Evolutionary conservation across 2,113 vertebrate genomes (phyloP).

Genomic region (Atlantisia rogersi): DNA sequence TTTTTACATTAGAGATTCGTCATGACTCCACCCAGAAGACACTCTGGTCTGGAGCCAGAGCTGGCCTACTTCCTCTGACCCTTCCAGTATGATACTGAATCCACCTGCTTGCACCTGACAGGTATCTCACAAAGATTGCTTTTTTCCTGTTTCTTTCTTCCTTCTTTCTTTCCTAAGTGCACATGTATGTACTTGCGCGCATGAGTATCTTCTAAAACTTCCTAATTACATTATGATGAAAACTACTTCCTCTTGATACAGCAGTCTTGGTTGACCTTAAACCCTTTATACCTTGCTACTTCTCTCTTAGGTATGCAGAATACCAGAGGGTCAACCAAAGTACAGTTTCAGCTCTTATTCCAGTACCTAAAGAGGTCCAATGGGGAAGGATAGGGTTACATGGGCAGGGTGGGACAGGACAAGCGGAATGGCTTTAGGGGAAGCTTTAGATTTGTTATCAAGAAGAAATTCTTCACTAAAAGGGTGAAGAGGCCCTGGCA

Average conservation of each 20-base stretch:
- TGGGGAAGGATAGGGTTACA: too few species aligned
- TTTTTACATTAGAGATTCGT: not conserved
- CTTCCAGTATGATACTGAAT: not conserved
- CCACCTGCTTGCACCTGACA: not conserved
- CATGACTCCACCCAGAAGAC: not conserved
- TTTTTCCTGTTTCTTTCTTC: not conserved
- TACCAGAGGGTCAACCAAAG: not conserved
- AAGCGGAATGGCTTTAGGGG: too few species aligned
- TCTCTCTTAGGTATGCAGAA: not conserved
- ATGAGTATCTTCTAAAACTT: not conserved
- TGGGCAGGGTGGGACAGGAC: too few species aligned
- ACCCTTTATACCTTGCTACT: not conserved
- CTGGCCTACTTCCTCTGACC: not conserved
- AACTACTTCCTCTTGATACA: not conserved
- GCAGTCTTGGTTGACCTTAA: not conserved
- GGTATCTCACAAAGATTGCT: not conserved
- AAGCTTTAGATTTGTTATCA: too few species aligned
- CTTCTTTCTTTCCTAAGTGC: not conserved
- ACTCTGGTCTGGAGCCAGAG: not conserved
- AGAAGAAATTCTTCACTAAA: too few species aligned
- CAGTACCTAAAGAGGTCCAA: too few species aligned
- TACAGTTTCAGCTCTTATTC: not conserved
- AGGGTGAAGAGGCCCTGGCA: too few species aligned
- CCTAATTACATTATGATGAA: not conserved
- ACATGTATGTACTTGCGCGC: rapidly evolving